phyloP scores from a whole-genome alignment of 2,888 invertebrate genomes.

The Amiota mariae region DNA sequence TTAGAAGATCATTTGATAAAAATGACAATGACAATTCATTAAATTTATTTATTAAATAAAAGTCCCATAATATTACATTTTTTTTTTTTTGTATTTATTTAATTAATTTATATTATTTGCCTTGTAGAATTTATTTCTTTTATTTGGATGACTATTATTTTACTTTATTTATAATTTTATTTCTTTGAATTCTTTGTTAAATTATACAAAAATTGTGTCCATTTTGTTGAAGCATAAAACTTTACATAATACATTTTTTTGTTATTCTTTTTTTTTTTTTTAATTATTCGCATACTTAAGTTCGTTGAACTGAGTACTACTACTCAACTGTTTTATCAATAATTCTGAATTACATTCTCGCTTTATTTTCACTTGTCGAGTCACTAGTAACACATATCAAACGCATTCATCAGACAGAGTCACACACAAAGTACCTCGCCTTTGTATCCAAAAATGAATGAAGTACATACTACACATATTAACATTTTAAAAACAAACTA shows the following conservation, averaged over 20 bases:
- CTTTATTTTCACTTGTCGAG: background rate
- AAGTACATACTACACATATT: background rate
- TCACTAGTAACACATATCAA: background rate
- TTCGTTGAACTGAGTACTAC: constrained; percentile 23
- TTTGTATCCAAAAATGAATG: background rate
- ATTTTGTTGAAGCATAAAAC: constrained; percentile 19
- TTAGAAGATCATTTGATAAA: too few relatives aligned
- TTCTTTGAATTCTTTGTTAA: too few relatives aligned
- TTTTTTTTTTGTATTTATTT: too few relatives aligned
- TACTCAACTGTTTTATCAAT: constrained; percentile 17
- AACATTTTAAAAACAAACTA: background rate
- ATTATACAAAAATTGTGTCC: background rate
- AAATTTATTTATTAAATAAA: too few relatives aligned
- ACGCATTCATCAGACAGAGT: constrained; percentile 3
- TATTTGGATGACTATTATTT: too few relatives aligned
- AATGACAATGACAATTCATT: too few relatives aligned
- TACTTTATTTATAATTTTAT: too few relatives aligned
- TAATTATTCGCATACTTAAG: background rate
- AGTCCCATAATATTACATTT: too few relatives aligned
- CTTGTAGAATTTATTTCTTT: background rate
- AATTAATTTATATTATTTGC: too few relatives aligned
- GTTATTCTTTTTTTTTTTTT: background rate
- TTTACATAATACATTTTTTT: background rate
- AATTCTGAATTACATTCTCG: background rate
- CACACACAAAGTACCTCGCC: background rate